phyloP scores from a whole-genome alignment of 2,113 vertebrate genomes.

The Nycticryphes semicollaris region DNA sequence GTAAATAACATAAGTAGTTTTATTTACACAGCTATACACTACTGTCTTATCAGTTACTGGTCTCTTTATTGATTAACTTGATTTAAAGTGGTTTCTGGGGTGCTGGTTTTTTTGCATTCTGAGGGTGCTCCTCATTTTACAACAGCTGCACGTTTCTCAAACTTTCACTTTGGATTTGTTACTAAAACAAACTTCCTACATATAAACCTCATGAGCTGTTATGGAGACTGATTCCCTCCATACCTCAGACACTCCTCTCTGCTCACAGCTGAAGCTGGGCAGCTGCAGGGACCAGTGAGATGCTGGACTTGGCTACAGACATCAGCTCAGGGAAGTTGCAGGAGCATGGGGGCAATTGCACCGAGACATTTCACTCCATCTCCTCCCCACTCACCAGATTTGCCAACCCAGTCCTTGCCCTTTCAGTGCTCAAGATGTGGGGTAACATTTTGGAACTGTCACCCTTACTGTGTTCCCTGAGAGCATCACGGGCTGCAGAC shows the following conservation, averaged over 20 bases:
- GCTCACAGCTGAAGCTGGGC: neutral
- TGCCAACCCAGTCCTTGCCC: neutral
- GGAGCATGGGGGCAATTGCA: neutral
- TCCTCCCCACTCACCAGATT: neutral
- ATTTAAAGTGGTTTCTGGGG: neutral
- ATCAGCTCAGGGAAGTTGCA: neutral
- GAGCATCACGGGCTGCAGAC: fast-evolving
- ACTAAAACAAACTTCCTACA: neutral
- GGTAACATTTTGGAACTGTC: fast-evolving
- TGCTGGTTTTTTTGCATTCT: neutral
- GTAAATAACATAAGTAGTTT: slow-evolving; percentile 45
- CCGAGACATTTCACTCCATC: fast-evolving
- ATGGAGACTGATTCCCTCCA: neutral
- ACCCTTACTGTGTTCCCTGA: fast-evolving
- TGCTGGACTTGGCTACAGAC: neutral
- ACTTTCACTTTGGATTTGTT: neutral
- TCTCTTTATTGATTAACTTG: neutral
- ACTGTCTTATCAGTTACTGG: neutral
- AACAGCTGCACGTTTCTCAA: neutral
- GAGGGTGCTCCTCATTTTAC: neutral
- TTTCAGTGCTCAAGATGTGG: fast-evolving
- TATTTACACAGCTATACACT: neutral
- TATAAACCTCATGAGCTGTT: neutral
- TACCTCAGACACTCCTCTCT: neutral
- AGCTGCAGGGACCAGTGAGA: neutral